Evolutionary conservation across 2,888 invertebrate species (phyloP).

Genomic region (Mesopsocus fuscifrons): DNA sequence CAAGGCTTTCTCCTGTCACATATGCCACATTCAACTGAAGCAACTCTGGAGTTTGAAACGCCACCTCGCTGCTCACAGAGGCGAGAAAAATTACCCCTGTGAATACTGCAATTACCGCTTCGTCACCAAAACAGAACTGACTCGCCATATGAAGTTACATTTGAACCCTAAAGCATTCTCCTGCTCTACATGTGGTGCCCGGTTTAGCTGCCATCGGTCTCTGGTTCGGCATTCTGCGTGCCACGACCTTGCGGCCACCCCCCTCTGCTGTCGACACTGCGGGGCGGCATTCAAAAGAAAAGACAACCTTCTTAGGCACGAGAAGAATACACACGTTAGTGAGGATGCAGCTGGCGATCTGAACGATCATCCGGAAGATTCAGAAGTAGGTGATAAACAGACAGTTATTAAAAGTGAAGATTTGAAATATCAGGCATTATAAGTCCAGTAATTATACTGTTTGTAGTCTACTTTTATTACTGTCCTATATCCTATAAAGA

Average conservation of each 20-base stretch:
- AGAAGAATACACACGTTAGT: conserved; percentile 50
- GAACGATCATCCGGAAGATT: no score
- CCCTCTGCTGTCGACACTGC: conserved; percentile 25
- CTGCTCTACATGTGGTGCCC: background rate
- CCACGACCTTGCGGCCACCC: background rate
- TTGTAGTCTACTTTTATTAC: no score
- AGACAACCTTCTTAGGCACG: conserved; percentile 58
- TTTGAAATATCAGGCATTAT: no score
- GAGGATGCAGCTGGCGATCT: no score
- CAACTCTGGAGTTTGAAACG: background rate
- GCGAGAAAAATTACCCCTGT: conserved; percentile 1
- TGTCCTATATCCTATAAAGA: no score
- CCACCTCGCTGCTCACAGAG: background rate
- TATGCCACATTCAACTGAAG: background rate
- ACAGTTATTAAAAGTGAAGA: no score
- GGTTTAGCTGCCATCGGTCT: background rate
- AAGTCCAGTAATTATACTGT: no score
- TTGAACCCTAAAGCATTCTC: background rate
- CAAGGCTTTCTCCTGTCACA: background rate
- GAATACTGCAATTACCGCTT: background rate
- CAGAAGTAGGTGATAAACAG: no score
- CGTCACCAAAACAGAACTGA: background rate
- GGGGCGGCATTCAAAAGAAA: conserved; percentile 49
- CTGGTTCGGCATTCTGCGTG: background rate
- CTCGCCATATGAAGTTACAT: background rate